Evolutionary conservation across 2,797 vertebrate genomes (phyloP).

Genomic region (Otolemur crassicaudatus): DNA sequence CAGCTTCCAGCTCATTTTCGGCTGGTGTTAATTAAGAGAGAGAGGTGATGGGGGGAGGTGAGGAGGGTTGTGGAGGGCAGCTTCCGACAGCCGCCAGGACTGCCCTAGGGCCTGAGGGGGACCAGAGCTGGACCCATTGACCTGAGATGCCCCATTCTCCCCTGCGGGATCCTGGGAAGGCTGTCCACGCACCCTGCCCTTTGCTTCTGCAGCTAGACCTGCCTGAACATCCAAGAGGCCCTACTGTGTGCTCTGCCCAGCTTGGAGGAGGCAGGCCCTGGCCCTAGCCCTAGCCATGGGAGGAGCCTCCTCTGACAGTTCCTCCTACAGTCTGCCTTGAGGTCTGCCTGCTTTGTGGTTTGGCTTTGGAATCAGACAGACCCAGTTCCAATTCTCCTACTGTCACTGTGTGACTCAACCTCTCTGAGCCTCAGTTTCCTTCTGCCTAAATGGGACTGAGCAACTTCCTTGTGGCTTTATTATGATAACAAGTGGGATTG

Average conservation of each 20-base stretch:
- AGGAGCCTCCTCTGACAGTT: too few species aligned
- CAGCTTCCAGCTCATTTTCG: constrained; percentile 62
- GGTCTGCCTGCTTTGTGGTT: background rate
- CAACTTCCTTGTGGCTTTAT: background rate
- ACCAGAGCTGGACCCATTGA: background rate
- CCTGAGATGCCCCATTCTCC: background rate
- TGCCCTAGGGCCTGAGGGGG: background rate
- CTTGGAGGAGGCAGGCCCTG: background rate
- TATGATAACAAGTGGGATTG: background rate
- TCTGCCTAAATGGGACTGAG: background rate
- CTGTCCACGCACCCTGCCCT: background rate
- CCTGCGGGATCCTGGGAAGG: background rate
- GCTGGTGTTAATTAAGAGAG: constrained; percentile 82
- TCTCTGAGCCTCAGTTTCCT: background rate
- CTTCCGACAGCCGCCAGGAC: background rate
- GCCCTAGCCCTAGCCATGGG: background rate
- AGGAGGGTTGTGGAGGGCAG: constrained; percentile 57
- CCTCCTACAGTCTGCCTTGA: background rate
- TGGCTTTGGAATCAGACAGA: background rate
- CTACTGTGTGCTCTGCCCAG: background rate
- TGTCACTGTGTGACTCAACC: accelerated
- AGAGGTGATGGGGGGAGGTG: constrained; percentile 66
- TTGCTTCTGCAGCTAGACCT: background rate
- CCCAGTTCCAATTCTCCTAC: background rate
- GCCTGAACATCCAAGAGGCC: background rate